phyloP scores from a whole-genome alignment of 2,888 invertebrate genomes.

The Eugnorisma glareosa region DNA sequence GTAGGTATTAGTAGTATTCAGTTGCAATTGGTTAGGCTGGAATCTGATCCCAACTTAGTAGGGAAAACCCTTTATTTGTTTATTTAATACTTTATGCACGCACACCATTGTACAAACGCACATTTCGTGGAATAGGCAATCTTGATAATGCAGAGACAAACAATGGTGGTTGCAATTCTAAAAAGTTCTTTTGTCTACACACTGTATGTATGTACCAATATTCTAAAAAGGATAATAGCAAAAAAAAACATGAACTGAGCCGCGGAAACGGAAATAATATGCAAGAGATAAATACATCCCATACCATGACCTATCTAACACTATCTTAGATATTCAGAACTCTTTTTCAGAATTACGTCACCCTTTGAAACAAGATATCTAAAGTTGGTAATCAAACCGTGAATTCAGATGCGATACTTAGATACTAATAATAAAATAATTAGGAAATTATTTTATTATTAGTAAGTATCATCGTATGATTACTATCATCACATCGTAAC shows the following conservation, averaged over 20 bases:
- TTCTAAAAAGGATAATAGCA: no score
- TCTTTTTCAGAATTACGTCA: neutral
- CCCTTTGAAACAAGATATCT: neutral
- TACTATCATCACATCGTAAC: neutral
- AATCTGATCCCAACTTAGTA: neutral
- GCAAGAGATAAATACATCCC: neutral
- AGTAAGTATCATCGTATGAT: no score
- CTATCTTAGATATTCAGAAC: constrained; percentile 14
- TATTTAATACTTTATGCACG: neutral
- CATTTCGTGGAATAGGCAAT: neutral
- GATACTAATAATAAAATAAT: no score
- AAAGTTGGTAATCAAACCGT: neutral
- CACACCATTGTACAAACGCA: neutral
- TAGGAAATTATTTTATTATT: no score
- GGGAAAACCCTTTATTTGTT: neutral
- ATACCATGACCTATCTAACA: neutral
- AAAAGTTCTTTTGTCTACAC: neutral
- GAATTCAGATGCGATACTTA: neutral
- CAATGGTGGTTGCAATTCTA: neutral
- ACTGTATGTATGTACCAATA: neutral
- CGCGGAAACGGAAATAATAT: neutral
- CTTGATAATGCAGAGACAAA: neutral
- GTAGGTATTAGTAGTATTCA: neutral
- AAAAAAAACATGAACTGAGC: neutral
- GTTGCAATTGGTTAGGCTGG: neutral